These are phyloP conservation scores for Hydrolagus colliei DNA, from an alignment of 2,797 vertebrate genomes.

Conservation along the genomic window DNA sequence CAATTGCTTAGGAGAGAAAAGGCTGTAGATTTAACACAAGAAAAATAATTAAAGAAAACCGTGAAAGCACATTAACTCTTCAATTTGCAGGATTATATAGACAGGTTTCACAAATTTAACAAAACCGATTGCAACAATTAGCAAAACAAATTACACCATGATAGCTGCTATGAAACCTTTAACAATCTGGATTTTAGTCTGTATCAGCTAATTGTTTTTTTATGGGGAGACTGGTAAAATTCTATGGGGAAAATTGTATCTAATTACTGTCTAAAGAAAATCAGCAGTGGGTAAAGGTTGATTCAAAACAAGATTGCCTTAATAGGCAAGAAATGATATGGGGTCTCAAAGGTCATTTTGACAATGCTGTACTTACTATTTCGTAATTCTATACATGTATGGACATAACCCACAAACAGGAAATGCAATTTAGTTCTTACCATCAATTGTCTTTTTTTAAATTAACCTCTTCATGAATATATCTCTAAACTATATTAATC, in stretches of 20 bases:
- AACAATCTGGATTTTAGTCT: constrained; percentile 32
- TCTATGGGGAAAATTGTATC: constrained; percentile 29
- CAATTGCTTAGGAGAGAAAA: not conserved
- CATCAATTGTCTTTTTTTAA: not conserved
- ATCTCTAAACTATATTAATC: not conserved
- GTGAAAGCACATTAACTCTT: constrained; percentile 23
- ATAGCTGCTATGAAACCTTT: constrained; percentile 28
- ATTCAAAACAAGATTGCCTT: constrained; percentile 22
- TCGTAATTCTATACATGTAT: not conserved
- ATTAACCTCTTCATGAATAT: constrained; percentile 10
- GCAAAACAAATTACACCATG: constrained; percentile 30
- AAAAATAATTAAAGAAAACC: constrained; percentile 29
- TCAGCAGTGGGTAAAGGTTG: constrained; percentile 27
- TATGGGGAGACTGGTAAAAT: constrained; percentile 27
- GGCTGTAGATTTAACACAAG: constrained; percentile 19
- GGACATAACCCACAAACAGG: not conserved
- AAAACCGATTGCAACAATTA: constrained; percentile 31
- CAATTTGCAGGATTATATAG: constrained; percentile 26
- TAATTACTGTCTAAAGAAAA: constrained; percentile 30
- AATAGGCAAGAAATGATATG: constrained; percentile 9
- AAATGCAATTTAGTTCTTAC: constrained; percentile 1
- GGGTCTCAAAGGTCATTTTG: constrained; percentile 26
- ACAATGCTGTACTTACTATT: not conserved
- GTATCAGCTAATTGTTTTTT: constrained; percentile 33
- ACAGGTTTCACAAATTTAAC: constrained; percentile 31